phyloP scores from a whole-genome alignment of 2,113 vertebrate genomes.

The Microcebus murinus region DNA sequence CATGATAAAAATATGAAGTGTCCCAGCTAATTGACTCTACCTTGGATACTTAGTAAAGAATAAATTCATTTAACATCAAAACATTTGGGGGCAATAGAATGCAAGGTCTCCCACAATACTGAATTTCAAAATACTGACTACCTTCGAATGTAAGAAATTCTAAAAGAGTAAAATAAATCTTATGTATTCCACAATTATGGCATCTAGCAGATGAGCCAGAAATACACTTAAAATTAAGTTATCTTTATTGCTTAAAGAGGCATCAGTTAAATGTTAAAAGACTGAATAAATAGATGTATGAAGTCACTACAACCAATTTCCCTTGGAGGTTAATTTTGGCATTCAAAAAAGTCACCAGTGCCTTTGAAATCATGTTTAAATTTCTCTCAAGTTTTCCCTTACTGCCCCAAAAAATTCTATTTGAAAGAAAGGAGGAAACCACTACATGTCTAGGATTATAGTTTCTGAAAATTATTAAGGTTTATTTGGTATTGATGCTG shows the following conservation, averaged over 20 bases:
- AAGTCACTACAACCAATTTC: slow-evolving; percentile 26
- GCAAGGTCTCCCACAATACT: not conserved
- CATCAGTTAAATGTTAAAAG: slow-evolving; percentile 42
- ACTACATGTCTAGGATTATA: not conserved
- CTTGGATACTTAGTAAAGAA: slow-evolving; percentile 1
- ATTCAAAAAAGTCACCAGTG: not conserved
- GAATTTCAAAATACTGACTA: not conserved
- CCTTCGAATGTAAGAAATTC: not conserved
- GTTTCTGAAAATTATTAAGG: not conserved
- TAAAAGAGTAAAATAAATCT: not conserved
- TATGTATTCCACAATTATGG: not conserved
- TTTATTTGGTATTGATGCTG: not conserved
- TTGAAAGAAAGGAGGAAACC: slow-evolving; percentile 23
- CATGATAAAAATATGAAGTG: slow-evolving; percentile 13
- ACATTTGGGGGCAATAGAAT: not conserved
- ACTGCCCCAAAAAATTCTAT: not conserved
- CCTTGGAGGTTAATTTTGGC: not conserved
- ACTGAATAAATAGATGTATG: not conserved
- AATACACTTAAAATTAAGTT: slow-evolving; percentile 45
- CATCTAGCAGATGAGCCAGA: not conserved
- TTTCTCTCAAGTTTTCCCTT: not conserved
- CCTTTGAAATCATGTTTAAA: not conserved
- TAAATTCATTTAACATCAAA: not conserved
- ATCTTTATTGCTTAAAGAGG: not conserved
- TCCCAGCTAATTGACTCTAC: slow-evolving; percentile 6